Percentiles rank a stretch among this genome's conserved stretches.
Conservation (phyloP, 2,797 vertebrate genomes). For the Tapera naevia region DNA sequence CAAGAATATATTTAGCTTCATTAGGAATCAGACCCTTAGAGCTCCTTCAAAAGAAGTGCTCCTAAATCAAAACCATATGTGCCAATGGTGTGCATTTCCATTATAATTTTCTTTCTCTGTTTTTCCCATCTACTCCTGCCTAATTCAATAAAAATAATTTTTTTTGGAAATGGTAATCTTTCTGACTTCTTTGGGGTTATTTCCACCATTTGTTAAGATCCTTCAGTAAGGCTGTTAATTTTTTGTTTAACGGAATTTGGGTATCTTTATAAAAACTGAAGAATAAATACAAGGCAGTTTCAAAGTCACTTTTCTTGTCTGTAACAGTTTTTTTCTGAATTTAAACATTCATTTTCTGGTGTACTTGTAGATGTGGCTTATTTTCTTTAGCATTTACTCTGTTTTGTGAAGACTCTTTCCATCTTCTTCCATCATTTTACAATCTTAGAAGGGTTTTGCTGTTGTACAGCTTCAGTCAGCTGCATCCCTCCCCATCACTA, state of each 20-base stretch:
- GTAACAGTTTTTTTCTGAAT: not conserved
- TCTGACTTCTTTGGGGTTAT: not conserved
- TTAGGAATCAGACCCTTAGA: constrained; percentile 4
- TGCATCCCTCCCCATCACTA: not conserved
- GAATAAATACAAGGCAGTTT: not conserved
- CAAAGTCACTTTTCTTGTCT: not conserved
- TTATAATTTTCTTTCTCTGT: not conserved
- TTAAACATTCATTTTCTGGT: not conserved
- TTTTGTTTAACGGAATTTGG: not conserved
- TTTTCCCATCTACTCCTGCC: not conserved
- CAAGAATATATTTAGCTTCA: not conserved
- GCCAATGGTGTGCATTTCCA: not conserved
- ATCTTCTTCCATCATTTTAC: not conserved
- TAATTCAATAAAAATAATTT: not conserved
- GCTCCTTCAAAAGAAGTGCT: not conserved
- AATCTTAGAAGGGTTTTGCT: not conserved
- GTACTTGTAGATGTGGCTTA: not conserved
- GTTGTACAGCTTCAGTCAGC: not conserved
- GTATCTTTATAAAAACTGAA: not conserved
- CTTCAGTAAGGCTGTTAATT: not conserved
- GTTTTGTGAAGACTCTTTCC: not conserved
- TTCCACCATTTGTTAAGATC: not conserved
- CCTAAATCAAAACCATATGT: constrained; percentile 56
- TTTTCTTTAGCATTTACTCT: not conserved
- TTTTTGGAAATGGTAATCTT: not conserved